Evolutionary conservation across 2,797 vertebrate genomes (phyloP), one percentile per base, ranked within the genome.

Genomic region (Acrocephalus scirpaceus): DNA sequence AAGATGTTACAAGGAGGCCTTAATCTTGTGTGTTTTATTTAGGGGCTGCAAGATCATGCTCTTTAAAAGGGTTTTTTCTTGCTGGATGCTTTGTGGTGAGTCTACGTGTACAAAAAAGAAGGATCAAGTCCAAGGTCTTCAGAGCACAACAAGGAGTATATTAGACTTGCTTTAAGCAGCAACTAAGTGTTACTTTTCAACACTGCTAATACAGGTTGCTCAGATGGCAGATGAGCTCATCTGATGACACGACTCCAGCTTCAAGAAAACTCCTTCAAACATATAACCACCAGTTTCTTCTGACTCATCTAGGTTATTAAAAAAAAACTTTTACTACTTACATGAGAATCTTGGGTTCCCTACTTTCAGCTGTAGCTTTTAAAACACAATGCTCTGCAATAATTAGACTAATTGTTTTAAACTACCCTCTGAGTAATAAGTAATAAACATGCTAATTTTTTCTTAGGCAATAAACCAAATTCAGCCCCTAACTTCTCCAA

Each of bases 371-470:
- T 77, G 42, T 58, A 67, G 32, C 74, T 90, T 94, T 92, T 78
- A 94, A 92, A 91, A 30, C 65, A 73, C 83, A 96, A 36, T 86
- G 57, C 40, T 82, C 27, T 30, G 30, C 0, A 9, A 86, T 81
- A 94, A 95, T 93, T 88, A 94, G 80, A 38, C 65, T 95, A 96
- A 95, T 93, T 96, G 65, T 80, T 95, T 82, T 85, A 90, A 95
- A 93, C 57, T 95, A 82, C 57, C 4, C 7, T 84, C 50, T 86
- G 48, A 90, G 73, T 67, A 95, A 67, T 36, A 53, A 86, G 26
- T 65, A 91, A 95, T 91, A 80, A 57, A 27, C 2, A 19, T 71
- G 6, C 1, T 4, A 10, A 27, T 77, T 66, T 20, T 94, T 54
- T 58, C 92, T 86, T 11, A 50, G 48, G 30, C 38, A 88, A 84